Base-by-base conservation (phyloP, 1,140 invertebrate genomes). In the Diploscapter pachys region DNA sequence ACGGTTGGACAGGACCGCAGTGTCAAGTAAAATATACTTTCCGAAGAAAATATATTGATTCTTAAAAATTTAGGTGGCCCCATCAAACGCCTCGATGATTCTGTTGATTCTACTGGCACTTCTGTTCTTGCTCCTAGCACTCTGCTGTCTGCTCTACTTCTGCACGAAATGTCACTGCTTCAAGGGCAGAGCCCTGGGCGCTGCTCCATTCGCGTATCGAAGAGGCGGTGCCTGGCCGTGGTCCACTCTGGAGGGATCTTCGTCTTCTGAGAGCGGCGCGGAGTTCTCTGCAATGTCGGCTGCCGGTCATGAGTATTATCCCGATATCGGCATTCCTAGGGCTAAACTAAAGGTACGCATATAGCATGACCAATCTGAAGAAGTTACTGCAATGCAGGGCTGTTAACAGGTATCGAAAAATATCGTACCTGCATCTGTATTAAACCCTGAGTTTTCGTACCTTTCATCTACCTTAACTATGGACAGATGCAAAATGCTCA, bases 261-360 rank as follows among this genome's bases (percentile, higher is more conserved):
- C 80, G 8, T 81, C 79, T 13, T 83, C 81, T 72, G 83, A 85
- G 56, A 82, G 80, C 64, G 85, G 85, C 49, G 83, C 78, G 56
- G 82, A 83, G 63, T 83, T 84, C 56, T 77, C 74, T 55, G 82
- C 74, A 59, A 71, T 78, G 63, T 80, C 77, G 31, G 79, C 78
- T 49, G 75, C 79, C 63, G 80, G 80, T 49, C 74, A 82, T 59
- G 67, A 83, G 13, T 85, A 85, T 79, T 73, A 79, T 69, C 81
- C 80, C 8, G 82, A 85, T 63, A 65, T 82, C 49, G 83, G 81
- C 13, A 85, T 85, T 78, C 83, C 83, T 51, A 82, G 83, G 53
- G 83, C 83, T 11, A 86, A 85, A 76, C 79, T 85, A 51, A 74
- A 74, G 73, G 64, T 61, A 3, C 65, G 73, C 31, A 31, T 31